Conservation (phyloP, 2,888 invertebrate species). For the Rhagonycha fulva region DNA sequence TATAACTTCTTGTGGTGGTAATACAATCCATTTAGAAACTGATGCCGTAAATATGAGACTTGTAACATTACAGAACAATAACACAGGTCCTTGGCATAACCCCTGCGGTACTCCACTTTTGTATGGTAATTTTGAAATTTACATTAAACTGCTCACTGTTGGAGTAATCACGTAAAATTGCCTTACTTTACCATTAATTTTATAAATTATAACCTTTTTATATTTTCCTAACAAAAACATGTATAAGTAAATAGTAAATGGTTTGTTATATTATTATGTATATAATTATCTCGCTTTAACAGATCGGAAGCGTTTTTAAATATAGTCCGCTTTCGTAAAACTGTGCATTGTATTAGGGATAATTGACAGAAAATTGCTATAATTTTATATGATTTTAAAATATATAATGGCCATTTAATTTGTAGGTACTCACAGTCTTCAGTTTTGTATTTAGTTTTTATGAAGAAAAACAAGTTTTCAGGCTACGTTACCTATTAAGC, state of each 20-base stretch:
- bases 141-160: neutral
- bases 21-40: neutral
- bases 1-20: neutral
- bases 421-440: constrained; percentile 36
- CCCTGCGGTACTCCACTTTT: neutral
- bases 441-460: constrained; percentile 31
- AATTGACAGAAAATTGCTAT: constrained; percentile 47
- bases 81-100: neutral
- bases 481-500: constrained; percentile 10
- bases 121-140: neutral
- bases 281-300: constrained; percentile 27
- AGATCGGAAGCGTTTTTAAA: constrained; percentile 14
- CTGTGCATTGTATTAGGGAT: constrained; percentile 34
- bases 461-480: constrained; percentile 10
- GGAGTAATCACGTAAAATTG: neutral
- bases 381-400: constrained; percentile 48
- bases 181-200: neutral
- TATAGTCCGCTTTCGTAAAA: constrained; percentile 19
- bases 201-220: constrained; percentile 1
- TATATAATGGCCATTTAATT: constrained; percentile 49
- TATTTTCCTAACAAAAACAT: neutral
- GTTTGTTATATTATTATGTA: constrained; percentile 17
- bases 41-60: neutral
- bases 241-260: constrained; percentile 11
- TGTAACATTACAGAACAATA: neutral